Conservation (phyloP, 2,888 invertebrate species). For the Parthenolecanium corni region DNA sequence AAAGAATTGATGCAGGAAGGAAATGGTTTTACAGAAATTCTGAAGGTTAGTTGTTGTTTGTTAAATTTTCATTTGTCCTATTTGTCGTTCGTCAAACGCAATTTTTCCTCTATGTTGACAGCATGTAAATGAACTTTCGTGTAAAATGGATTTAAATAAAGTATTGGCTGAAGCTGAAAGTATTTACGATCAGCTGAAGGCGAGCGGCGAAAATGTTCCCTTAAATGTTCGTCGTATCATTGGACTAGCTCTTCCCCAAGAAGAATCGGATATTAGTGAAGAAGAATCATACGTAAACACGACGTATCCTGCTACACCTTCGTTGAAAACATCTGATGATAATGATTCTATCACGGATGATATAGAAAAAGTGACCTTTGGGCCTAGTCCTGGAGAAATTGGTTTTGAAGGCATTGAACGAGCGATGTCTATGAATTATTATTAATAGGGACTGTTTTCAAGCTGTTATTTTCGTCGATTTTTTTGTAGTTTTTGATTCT, state of each 20-base stretch:
- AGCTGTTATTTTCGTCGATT: conserved; percentile 6
- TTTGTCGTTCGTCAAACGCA: not conserved
- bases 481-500: conserved; percentile 10
- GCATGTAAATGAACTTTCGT: conserved; percentile 92
- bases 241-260: conserved; percentile 13
- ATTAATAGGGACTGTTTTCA: not conserved
- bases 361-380: conserved; percentile 7
- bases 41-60: conserved; percentile 52
- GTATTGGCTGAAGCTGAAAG: conserved; percentile 80
- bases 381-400: conserved; percentile 8
- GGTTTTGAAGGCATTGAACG: conserved; percentile 23
- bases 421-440: conserved; percentile 20
- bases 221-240: conserved; percentile 51
- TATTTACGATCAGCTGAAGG: conserved; percentile 76
- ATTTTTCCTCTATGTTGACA: conserved; percentile 41
- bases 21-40: conserved; percentile 90
- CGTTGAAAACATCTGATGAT: conserved; percentile 9
- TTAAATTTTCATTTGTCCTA: not conserved
- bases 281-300: conserved; percentile 42
- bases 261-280: conserved; percentile 21
- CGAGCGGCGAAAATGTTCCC: conserved; percentile 53
- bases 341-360: conserved; percentile 12
- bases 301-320: conserved; percentile 43
- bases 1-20: conserved; percentile 75
- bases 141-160: conserved; percentile 69